Evolutionary conservation across 2,797 vertebrate genomes (phyloP), one percentile per base, ranked within the genome.

Genomic region (Propithecus deckenii): DNA sequence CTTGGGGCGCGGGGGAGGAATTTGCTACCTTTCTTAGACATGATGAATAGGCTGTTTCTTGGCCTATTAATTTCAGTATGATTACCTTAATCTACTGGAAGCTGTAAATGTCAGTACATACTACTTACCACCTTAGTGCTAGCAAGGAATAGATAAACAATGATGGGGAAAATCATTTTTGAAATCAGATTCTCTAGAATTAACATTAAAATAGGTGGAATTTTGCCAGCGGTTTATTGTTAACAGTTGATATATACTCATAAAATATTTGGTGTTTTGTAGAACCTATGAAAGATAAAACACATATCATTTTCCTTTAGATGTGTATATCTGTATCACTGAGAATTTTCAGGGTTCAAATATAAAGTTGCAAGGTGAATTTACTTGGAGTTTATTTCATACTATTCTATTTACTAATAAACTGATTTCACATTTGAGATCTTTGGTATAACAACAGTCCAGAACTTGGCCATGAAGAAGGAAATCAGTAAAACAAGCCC

Each of bases 31-130:
- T 91, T 94, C 96, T 92, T 91, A 94, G 61, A 83, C 46, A 41
- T 94, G 72, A 96, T 96, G 72, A 95, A 95, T 92, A 93, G 65
- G 76, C 72, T 91, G 52, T 93, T 96, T 93, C 91, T 97, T 95
- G 59, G 74, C 41, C 46, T 96, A 61, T 92, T 92, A 76, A 95
- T 90, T 90, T 92, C 52, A 91, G 55, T 91, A 35, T 97, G 65
- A 95, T 96, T 94, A 65, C 59, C 89, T 92, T 90, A 92, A 86
- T 93, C 91, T 85, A 50, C 91, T 35, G 0, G 84, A 95, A 96
- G 79, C 57, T 80, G 17, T 95, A 96, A 91, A 94, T 96, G 74
- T 91, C 79, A 86, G 57, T 80, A 41, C 25, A 86, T 94, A 35
- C 50, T 94, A 80, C 32, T 95, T 96, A 83, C 69, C 61, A 50